Conservation (phyloP, 2,113 vertebrate genomes). For the Centropus bengalensis region DNA sequence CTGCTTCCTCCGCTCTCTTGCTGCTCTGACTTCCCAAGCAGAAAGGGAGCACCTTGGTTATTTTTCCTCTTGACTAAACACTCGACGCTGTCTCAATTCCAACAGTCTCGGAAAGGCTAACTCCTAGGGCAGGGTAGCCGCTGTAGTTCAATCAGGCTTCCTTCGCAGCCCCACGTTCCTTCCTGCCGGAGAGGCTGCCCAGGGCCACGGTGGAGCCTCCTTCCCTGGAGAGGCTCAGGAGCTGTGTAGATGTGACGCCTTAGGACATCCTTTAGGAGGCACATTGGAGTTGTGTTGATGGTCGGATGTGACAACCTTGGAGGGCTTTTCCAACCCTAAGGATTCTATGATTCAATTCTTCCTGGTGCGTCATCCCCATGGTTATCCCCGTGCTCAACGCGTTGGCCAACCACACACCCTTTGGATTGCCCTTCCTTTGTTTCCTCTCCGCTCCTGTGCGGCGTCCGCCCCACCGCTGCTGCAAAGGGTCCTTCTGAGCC, state of each 20-base stretch:
- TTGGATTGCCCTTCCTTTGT: background rate
- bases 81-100: background rate
- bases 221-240: too few species aligned
- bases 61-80: background rate
- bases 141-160: background rate
- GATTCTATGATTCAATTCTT: background rate
- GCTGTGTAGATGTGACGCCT: too few species aligned
- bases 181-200: too few species aligned
- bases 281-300: too few species aligned
- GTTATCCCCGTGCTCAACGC: background rate
- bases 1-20: background rate
- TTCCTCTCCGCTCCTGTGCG: accelerated
- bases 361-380: background rate
- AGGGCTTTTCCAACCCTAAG: too few species aligned
- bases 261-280: too few species aligned
- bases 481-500: background rate
- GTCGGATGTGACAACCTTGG: too few species aligned
- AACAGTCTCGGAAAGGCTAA: background rate
- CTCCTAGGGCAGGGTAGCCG: background rate
- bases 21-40: background rate
- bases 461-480: background rate
- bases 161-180: background rate
- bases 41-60: background rate
- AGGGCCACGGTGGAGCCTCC: too few species aligned
- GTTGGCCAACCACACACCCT: accelerated